Percentiles rank a stretch among this genome's conserved stretches.
phyloP scores from a whole-genome alignment of 1,140 invertebrate species.

The Bombus confusus region DNA sequence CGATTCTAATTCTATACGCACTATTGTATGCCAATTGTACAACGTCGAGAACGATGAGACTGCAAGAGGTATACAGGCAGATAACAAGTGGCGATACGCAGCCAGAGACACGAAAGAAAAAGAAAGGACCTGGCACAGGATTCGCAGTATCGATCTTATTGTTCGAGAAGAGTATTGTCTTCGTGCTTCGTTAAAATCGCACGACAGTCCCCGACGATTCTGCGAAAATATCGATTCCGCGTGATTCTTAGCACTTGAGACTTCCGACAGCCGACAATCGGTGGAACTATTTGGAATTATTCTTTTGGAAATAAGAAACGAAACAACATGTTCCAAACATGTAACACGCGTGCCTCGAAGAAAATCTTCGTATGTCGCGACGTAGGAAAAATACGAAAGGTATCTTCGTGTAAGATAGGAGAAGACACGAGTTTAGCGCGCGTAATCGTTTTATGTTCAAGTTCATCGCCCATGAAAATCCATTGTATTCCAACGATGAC shows the following conservation, averaged over 20 bases:
- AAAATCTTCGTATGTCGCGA: too few relatives aligned
- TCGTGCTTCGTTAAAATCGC: constrained; percentile 38
- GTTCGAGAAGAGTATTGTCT: constrained; percentile 41
- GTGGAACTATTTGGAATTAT: too few relatives aligned
- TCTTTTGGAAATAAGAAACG: too few relatives aligned
- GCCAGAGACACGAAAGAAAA: constrained; percentile 30
- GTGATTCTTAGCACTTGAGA: background rate
- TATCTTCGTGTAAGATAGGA: too few relatives aligned
- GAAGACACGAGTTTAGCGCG: background rate
- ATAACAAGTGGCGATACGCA: constrained; percentile 41
- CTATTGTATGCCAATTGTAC: constrained; percentile 56
- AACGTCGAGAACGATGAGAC: constrained; percentile 41
- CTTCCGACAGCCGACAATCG: background rate
- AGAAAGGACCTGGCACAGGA: background rate
- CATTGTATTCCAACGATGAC: constrained; percentile 27
- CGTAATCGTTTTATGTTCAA: background rate
- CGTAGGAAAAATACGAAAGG: too few relatives aligned
- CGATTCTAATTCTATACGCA: constrained; percentile 56
- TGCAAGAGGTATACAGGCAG: constrained; percentile 30
- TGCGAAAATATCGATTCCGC: too few relatives aligned
- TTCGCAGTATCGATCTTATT: constrained; percentile 50
- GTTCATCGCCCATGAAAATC: constrained; percentile 7
- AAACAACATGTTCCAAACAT: too few relatives aligned
- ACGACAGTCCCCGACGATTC: background rate
- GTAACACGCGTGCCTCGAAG: too few relatives aligned